Evolutionary conservation across 1,140 invertebrate genomes (phyloP), one percentile per base, ranked within the genome.

Genomic region (Idris sp.): DNA sequence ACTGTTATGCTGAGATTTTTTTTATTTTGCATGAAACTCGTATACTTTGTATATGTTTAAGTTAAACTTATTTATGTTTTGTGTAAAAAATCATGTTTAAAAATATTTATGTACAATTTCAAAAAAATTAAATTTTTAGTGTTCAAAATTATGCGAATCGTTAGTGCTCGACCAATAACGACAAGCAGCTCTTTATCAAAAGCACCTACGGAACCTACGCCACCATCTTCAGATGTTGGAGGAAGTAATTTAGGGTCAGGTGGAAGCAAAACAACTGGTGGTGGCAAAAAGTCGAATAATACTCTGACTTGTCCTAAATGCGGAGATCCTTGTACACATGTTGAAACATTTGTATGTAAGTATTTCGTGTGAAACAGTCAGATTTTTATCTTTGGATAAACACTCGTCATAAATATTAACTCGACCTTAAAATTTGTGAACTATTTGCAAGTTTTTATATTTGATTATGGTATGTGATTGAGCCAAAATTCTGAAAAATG

Each of bases 261-360:
- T 19, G 62, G 75, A 4, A 69, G 71, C 22, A 74, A 75, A 25
- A 58, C 59, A 8, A 53, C 71, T 43, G 56, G 76, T 54, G 85
- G 84, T 25, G 58, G 67, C 11, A 87, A 87, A 14, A 90, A 90
- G 61, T 10, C 69, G 33, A 92, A 92, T 73, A 90, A 89, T 68
- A 92, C 93, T 2, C 88, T 96, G 0, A 91, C 91, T 14, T 98
- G 97, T 84, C 97, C 97, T 4, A 97, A 98, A 87, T 98, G 97
- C 88, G 97, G 96, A 0, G 96, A 97, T 88, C 94, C 96, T 46
- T 98, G 96, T 87, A 97, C 95, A 8, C 96, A 98, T 87, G 96
- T 98, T 46, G 97, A 98, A 88, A 97, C 96, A 4, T 97, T 98
- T 90, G 96, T 98, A 76, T 97, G 96, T 92, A 88, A 91, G 92